Conservation (phyloP, 2,888 invertebrate species). For the Dryococelus australis region DNA sequence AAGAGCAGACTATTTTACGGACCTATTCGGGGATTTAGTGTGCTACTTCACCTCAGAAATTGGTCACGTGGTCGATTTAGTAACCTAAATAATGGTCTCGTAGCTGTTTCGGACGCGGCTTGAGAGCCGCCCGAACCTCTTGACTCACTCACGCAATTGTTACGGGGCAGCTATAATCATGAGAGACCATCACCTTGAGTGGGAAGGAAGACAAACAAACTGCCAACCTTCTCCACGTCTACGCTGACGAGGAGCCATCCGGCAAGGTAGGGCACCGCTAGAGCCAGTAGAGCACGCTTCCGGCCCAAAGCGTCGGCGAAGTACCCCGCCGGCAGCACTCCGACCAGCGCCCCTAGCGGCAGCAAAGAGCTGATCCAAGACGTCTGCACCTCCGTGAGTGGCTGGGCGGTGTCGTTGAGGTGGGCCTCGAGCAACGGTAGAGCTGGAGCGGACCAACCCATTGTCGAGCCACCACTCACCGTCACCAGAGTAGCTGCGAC, state of each 20-base stretch:
- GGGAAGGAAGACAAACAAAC: too few relatives aligned
- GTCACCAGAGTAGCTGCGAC: slow-evolving; percentile 42
- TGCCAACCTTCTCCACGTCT: slow-evolving; percentile 56
- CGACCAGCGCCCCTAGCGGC: slow-evolving; percentile 78
- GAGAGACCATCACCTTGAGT: too few relatives aligned
- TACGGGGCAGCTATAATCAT: too few relatives aligned
- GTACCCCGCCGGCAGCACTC: slow-evolving; percentile 76
- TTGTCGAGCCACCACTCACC: slow-evolving; percentile 47
- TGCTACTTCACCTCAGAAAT: too few relatives aligned
- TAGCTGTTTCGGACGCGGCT: too few relatives aligned
- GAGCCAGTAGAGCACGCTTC: slow-evolving; percentile 59
- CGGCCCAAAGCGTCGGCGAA: slow-evolving; percentile 75
- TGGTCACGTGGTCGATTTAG: too few relatives aligned
- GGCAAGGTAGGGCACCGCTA: slow-evolving; percentile 58
- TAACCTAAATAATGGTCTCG: too few relatives aligned
- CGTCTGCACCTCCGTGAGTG: not conserved
- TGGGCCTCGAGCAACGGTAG: slow-evolving; percentile 46
- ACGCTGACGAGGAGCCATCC: slow-evolving; percentile 73
- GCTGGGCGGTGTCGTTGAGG: not conserved
- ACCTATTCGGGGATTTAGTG: too few relatives aligned
- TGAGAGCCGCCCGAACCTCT: too few relatives aligned
- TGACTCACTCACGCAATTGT: too few relatives aligned
- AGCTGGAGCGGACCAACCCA: slow-evolving; percentile 49
- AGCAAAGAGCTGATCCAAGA: slow-evolving; percentile 77
- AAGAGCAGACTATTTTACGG: too few relatives aligned